phyloP scores from a whole-genome alignment of 2,888 invertebrate species.

The Trilocha varians region DNA sequence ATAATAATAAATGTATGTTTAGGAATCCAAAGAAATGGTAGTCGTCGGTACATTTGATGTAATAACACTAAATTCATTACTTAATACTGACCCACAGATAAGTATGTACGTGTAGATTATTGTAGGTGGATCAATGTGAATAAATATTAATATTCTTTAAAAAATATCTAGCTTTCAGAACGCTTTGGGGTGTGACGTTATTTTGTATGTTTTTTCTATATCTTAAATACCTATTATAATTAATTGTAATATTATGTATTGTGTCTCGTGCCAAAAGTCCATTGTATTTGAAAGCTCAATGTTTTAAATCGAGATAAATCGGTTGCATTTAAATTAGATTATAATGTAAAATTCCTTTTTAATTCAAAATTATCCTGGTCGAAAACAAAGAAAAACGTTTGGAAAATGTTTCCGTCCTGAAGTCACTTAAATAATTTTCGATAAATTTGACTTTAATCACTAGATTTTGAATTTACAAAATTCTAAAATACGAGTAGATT shows the following conservation, averaged over 20 bases:
- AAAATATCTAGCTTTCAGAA: too few relatives aligned
- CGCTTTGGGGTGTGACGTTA: neutral
- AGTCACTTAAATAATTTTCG: constrained; percentile 61
- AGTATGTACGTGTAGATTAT: too few relatives aligned
- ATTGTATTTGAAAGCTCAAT: too few relatives aligned
- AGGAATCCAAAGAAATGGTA: neutral
- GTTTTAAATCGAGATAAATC: too few relatives aligned
- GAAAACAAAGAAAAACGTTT: constrained; percentile 33
- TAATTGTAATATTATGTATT: neutral
- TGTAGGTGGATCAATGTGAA: neutral
- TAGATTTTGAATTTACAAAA: constrained; percentile 31
- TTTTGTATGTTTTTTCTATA: neutral
- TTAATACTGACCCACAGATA: too few relatives aligned
- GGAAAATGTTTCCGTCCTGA: constrained; percentile 69
- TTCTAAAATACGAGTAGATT: constrained; percentile 27
- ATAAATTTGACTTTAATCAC: constrained; percentile 19
- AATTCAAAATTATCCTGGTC: neutral
- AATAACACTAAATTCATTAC: too few relatives aligned
- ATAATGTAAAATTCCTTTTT: constrained; percentile 1
- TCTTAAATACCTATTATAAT: neutral
- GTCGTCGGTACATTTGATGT: neutral
- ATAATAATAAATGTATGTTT: neutral
- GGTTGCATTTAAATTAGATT: neutral
- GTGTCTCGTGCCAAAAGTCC: neutral
- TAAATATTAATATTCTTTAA: neutral